Conservation (phyloP, 2,888 invertebrate genomes). For the Drosophila nr. perissopoda region DNA sequence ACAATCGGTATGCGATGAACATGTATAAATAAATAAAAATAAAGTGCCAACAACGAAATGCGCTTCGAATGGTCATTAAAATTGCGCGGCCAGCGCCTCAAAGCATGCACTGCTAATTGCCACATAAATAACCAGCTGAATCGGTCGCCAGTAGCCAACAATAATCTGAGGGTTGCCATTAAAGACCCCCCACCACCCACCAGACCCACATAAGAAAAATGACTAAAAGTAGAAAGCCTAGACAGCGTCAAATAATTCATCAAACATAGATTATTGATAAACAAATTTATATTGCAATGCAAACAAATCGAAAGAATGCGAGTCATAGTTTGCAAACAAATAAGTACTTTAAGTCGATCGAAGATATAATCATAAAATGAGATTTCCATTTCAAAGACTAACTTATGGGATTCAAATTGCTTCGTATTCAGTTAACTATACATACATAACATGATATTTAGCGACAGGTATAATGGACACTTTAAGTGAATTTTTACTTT, state of each 20-base stretch:
- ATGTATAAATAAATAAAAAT: slow-evolving; percentile 73
- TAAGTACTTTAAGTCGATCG: not conserved
- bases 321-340: not conserved
- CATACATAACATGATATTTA: not conserved
- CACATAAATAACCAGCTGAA: slow-evolving; percentile 73
- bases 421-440: not conserved
- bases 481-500: not conserved
- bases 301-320: not conserved
- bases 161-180: slow-evolving; percentile 22
- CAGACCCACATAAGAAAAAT: not conserved
- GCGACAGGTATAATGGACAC: too few relatives aligned
- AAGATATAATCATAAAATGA: not conserved
- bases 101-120: slow-evolving; percentile 76
- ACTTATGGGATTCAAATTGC: not conserved
- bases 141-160: slow-evolving; percentile 18
- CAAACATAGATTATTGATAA: slow-evolving; percentile 53
- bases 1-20: slow-evolving; percentile 47
- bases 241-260: slow-evolving; percentile 46
- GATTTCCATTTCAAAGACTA: not conserved
- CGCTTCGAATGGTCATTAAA: slow-evolving; percentile 80
- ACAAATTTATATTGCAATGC: slow-evolving; percentile 2
- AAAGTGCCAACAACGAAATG: slow-evolving; percentile 78
- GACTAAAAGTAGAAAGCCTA: not conserved
- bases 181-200: not conserved
- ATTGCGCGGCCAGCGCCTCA: slow-evolving; percentile 49